Evolutionary conservation across 2,797 vertebrate species (phyloP).

Genomic region (Hydrophis major): DNA sequence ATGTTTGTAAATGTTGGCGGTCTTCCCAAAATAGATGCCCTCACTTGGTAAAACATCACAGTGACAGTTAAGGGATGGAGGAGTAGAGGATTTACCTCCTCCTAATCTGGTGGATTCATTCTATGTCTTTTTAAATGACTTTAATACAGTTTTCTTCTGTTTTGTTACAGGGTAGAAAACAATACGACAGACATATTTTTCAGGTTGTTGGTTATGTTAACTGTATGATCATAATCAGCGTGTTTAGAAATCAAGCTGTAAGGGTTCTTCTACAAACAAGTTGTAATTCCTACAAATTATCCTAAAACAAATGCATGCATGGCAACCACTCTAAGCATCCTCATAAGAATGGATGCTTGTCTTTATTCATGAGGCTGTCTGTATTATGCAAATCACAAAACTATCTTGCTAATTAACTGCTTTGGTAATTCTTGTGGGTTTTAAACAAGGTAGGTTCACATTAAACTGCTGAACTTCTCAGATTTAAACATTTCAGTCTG

Average conservation of each 20-base stretch:
- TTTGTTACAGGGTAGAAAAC: neutral
- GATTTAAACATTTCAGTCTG: constrained; percentile 19
- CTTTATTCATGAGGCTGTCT: constrained; percentile 44
- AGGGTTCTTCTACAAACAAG: neutral
- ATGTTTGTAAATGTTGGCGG: neutral
- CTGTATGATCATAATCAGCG: neutral
- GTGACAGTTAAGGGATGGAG: neutral
- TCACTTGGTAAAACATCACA: neutral
- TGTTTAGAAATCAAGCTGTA: constrained; percentile 9
- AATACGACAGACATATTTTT: neutral
- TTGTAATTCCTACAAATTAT: constrained; percentile 50
- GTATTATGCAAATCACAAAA: constrained; percentile 47
- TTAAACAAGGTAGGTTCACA: constrained; percentile 38
- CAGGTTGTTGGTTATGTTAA: neutral
- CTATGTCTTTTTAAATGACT: neutral
- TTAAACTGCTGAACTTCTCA: constrained; percentile 41
- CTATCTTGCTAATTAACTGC: constrained; percentile 51
- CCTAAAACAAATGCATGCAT: constrained; percentile 23
- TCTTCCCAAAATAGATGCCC: neutral
- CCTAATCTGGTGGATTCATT: neutral
- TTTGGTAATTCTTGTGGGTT: constrained; percentile 40
- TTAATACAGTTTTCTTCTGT: neutral
- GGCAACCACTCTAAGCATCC: constrained; percentile 32
- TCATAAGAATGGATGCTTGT: constrained; percentile 36
- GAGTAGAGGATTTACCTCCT: neutral